Evolutionary conservation across 2,113 vertebrate species (phyloP).

Genomic region (Brevimyrus niger): DNA sequence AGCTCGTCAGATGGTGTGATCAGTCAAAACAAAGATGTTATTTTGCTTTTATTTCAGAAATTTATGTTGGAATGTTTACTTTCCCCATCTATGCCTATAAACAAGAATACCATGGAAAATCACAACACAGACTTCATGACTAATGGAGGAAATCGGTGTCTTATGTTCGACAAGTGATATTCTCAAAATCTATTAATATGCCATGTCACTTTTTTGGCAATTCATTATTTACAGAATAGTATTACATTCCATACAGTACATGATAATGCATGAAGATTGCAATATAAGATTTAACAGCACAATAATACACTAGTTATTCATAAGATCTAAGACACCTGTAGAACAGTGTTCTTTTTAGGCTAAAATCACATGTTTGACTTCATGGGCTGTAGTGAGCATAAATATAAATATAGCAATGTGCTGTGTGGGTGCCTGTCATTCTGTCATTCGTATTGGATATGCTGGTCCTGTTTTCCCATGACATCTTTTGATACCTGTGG

Average conservation of each 20-base stretch:
- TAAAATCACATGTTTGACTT: background rate
- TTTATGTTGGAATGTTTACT: slow-evolving; percentile 42
- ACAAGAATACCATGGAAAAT: slow-evolving; percentile 53
- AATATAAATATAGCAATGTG: background rate
- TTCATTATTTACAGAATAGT: background rate
- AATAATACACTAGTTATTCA: background rate
- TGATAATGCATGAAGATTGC: background rate
- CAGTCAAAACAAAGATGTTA: slow-evolving; percentile 43
- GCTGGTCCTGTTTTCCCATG: background rate
- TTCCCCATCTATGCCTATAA: slow-evolving; percentile 36
- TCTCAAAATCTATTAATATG: background rate
- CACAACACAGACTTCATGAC: slow-evolving; percentile 33
- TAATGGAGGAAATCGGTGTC: background rate
- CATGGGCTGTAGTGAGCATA: background rate
- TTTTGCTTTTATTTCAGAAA: slow-evolving; percentile 39
- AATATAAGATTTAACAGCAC: background rate
- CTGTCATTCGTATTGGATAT: background rate
- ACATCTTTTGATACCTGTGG: background rate
- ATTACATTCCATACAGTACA: background rate
- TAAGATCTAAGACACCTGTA: background rate
- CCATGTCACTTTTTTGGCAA: background rate
- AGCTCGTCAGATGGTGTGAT: slow-evolving; percentile 40
- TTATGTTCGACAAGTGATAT: background rate
- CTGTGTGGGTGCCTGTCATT: background rate
- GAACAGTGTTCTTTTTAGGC: background rate